phyloP scores from a whole-genome alignment of 2,113 vertebrate species.

The Hemiprocne comata region DNA sequence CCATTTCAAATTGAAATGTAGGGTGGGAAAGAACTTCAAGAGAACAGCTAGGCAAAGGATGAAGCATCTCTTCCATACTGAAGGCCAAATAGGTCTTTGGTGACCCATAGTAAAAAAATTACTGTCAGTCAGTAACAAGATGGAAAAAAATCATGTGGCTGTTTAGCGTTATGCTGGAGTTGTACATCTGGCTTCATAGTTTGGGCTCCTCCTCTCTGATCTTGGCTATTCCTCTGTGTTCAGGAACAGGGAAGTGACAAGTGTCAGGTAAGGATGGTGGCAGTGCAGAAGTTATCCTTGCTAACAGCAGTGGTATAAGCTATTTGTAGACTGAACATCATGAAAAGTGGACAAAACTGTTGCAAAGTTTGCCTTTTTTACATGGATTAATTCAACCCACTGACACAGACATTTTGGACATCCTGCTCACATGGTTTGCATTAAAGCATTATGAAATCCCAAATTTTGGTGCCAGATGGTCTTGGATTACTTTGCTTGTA shows the following conservation, averaged over 20 bases:
- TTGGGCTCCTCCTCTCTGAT: background rate
- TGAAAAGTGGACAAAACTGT: background rate
- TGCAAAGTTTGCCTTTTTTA: background rate
- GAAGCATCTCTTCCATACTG: background rate
- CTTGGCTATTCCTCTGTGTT: background rate
- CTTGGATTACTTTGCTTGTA: conserved; percentile 43
- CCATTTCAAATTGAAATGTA: background rate
- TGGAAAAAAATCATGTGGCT: background rate
- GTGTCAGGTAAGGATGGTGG: background rate
- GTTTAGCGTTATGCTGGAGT: background rate
- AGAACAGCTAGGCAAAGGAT: background rate
- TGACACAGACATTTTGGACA: conserved; percentile 4
- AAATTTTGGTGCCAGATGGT: conserved; percentile 43
- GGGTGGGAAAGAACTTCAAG: background rate
- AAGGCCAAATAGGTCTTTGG: background rate
- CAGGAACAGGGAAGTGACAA: background rate
- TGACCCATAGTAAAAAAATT: background rate
- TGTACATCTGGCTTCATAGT: background rate
- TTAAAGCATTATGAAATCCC: conserved; percentile 58
- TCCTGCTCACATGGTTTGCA: conserved; percentile 43
- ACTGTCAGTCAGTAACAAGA: background rate
- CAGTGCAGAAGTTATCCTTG: background rate
- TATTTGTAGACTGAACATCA: background rate
- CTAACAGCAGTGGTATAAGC: background rate
- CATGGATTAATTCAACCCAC: background rate